These are phyloP conservation scores for Phyllopteryx taeniolatus DNA, from an alignment of 2,113 vertebrate genomes.

Conservation along the genomic window DNA sequence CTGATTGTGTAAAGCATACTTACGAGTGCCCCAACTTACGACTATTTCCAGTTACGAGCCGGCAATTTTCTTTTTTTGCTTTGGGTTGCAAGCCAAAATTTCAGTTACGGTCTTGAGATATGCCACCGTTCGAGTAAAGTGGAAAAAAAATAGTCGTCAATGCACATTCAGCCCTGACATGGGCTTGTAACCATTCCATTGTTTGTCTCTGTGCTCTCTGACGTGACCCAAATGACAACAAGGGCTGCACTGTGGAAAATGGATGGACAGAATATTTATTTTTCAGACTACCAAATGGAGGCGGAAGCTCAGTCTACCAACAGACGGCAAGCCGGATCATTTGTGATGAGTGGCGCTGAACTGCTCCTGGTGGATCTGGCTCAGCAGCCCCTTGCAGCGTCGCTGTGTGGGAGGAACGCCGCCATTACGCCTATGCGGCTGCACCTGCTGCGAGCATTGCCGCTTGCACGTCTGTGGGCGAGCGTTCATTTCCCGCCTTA, in stretches of 20 bases:
- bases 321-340: conserved; percentile 8
- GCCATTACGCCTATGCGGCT: conserved; percentile 45
- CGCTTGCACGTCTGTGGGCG: conserved; percentile 33
- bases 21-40: too few species aligned
- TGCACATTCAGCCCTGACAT: background rate
- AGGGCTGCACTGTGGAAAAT: background rate
- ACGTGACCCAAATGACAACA: background rate
- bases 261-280: background rate
- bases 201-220: background rate
- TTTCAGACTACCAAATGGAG: background rate
- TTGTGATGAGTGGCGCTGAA: conserved; percentile 23
- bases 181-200: background rate
- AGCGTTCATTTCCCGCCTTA: conserved; percentile 33
- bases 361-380: conserved; percentile 18
- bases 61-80: too few species aligned
- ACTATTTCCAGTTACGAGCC: too few species aligned
- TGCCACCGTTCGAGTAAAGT: too few species aligned
- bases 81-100: too few species aligned
- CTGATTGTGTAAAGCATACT: too few species aligned
- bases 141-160: too few species aligned
- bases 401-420: conserved; percentile 50
- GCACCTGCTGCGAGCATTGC: conserved; percentile 34
- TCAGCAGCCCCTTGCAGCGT: conserved; percentile 34
- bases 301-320: background rate
- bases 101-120: too few species aligned